A percentile compares a stretch with the other conserved stretches of the same genome.
Conservation (phyloP, 2,888 invertebrate species). For the Hyles lineata region DNA sequence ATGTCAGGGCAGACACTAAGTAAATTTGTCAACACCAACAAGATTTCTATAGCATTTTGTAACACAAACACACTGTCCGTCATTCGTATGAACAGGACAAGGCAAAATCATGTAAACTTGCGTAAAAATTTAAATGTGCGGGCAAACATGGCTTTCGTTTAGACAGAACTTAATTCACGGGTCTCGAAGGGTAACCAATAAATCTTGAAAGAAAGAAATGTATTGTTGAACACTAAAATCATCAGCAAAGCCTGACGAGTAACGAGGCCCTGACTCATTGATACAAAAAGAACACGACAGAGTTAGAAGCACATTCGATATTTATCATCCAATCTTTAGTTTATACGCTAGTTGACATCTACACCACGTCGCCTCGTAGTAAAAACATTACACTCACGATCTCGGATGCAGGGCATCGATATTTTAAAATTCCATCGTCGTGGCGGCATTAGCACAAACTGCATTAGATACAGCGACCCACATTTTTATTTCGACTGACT, state of each 20-base stretch:
- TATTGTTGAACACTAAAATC: too few species aligned
- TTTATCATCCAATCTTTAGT: background rate
- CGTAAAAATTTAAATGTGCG: background rate
- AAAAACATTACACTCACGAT: conserved; percentile 10
- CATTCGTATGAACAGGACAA: background rate
- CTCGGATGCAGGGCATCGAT: conserved; percentile 5
- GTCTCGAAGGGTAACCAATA: too few species aligned
- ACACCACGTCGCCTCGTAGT: background rate
- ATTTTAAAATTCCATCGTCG: conserved; percentile 21
- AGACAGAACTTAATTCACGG: too few species aligned
- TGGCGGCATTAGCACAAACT: conserved; percentile 22
- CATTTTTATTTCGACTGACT: conserved; percentile 17
- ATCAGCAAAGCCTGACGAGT: too few species aligned
- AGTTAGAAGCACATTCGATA: too few species aligned
- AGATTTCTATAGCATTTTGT: background rate
- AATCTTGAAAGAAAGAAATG: too few species aligned
- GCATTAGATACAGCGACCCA: conserved; percentile 20
- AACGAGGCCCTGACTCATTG: too few species aligned
- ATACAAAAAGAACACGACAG: too few species aligned
- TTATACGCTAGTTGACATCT: background rate
- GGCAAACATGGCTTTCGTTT: background rate
- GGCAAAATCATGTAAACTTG: background rate
- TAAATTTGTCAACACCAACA: background rate
- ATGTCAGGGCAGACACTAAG: background rate
- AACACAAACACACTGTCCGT: conserved; percentile 1